Conservation (phyloP, 2,888 invertebrate genomes). For the Perdita meconis region DNA sequence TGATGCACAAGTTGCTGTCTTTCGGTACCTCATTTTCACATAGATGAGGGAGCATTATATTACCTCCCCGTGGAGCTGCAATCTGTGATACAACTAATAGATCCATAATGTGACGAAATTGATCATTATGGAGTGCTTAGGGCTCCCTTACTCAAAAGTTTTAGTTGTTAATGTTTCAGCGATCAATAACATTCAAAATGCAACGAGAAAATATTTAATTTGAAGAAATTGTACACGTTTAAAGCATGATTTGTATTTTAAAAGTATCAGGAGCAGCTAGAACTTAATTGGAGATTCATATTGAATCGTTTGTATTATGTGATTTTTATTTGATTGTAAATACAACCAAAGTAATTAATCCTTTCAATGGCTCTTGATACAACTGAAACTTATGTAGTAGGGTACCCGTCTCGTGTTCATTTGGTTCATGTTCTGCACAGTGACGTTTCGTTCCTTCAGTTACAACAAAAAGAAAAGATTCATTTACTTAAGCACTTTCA, state of each 20-base stretch:
- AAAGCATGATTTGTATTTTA: neutral
- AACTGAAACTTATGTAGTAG: conserved; percentile 38
- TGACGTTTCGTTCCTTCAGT: conserved; percentile 1
- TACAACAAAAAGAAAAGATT: neutral
- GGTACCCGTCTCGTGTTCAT: conserved; percentile 27
- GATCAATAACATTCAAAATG: neutral
- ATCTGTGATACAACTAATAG: conserved; percentile 72
- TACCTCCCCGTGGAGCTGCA: conserved; percentile 63
- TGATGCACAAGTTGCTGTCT: conserved; percentile 52
- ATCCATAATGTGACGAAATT: conserved; percentile 60
- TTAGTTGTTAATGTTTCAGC: conserved; percentile 17
- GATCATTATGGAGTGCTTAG: conserved; percentile 39
- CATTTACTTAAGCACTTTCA: conserved; percentile 12
- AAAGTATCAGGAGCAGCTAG: neutral
- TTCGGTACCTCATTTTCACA: conserved; percentile 49
- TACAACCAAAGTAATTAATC: neutral
- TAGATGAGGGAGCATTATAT: conserved; percentile 61
- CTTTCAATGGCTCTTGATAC: neutral
- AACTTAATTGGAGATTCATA: neutral
- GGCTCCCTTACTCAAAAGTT: conserved; percentile 36
- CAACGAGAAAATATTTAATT: neutral
- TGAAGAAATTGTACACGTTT: too few species aligned
- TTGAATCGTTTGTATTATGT: too few species aligned
- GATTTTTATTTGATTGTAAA: neutral
- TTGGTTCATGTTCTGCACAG: conserved; percentile 18